Base-by-base conservation (phyloP, 2,113 vertebrate species). In the Hippocampus mohnikei region DNA sequence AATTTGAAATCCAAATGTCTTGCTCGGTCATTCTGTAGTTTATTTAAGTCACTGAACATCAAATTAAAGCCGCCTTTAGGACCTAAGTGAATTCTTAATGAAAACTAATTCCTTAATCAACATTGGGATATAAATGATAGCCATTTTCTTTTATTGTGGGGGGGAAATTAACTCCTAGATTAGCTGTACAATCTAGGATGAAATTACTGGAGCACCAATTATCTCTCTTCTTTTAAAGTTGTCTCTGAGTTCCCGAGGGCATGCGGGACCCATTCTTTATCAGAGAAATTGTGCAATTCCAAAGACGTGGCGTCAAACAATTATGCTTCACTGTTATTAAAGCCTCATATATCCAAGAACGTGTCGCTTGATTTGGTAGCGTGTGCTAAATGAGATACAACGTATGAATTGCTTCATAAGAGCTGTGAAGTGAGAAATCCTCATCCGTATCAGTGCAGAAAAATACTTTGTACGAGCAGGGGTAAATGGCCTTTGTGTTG, bases 31-130 rank as follows among this genome's bases (percentile, higher is more conserved):
- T 88, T 91, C 79, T 73, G 84, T 90, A 93, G 93, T 94, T 96
- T 91, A 94, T 94, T 97, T 94, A 95, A 95, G 93, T 92, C 93
- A 94, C 33, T 85, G 93, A 96, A 95, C 94, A 93, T 94, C 94
- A 96, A 95, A 97, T 95, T 95, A 97, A 96, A 94, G 94, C 93
- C 95, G 93, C 93, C 90, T 93, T 95, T 95, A 93, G 93, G 93
- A 94, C 92, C 93, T 95, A 95, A 96, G 93, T 94, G 94, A 97
- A 96, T 95, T 96, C 94, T 96, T 96, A 97, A 98, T 96, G 95
- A 96, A 95, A 95, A 94, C 93, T 96, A 95, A 97, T 96, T 95
- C 93, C 93, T 94, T 96, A 95, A 96, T 96, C 94, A 95, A 94
- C 94, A 94, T 93, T 93, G 94, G 95, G 94, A 96, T 95, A 94